Percentiles rank a stretch among this genome's conserved stretches.
phyloP scores from a whole-genome alignment of 2,797 vertebrate species.

The Falco biarmicus region DNA sequence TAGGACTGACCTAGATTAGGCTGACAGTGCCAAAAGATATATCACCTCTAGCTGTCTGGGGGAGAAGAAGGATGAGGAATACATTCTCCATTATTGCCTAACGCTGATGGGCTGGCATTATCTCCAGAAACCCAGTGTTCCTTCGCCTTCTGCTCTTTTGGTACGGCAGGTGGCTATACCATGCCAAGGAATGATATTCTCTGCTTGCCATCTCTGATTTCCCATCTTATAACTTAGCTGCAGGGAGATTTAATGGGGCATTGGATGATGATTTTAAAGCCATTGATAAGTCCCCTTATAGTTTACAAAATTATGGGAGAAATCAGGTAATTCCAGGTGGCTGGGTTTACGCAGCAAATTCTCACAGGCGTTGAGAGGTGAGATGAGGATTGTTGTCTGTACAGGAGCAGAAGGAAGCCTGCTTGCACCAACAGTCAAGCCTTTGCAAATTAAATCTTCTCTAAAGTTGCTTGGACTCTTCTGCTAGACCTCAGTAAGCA shows the following conservation, averaged over 20 bases:
- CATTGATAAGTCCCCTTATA: not conserved
- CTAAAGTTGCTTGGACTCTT: not conserved
- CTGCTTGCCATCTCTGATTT: not conserved
- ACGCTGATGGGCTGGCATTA: constrained; percentile 69
- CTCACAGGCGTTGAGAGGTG: not conserved
- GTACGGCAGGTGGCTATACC: not conserved
- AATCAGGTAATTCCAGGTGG: not conserved
- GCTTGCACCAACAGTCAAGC: not conserved
- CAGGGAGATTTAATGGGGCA: not conserved
- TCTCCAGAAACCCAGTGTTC: constrained; percentile 58
- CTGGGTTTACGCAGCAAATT: not conserved
- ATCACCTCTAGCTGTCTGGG: constrained; percentile 77
- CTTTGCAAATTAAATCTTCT: not conserved
- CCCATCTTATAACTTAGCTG: not conserved
- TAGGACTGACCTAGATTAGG: constrained; percentile 82
- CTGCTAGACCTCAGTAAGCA: not conserved
- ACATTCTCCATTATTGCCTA: constrained; percentile 78
- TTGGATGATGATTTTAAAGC: constrained; percentile 1
- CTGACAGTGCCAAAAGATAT: constrained; percentile 80
- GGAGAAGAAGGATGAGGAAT: constrained; percentile 78
- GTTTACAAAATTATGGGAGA: not conserved
- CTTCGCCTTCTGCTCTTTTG: constrained; percentile 31
- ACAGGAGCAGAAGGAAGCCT: not conserved
- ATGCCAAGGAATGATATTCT: not conserved
- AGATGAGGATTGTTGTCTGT: not conserved